Base-by-base conservation (phyloP, 2,888 invertebrate species). In the Ligdia adustata region DNA sequence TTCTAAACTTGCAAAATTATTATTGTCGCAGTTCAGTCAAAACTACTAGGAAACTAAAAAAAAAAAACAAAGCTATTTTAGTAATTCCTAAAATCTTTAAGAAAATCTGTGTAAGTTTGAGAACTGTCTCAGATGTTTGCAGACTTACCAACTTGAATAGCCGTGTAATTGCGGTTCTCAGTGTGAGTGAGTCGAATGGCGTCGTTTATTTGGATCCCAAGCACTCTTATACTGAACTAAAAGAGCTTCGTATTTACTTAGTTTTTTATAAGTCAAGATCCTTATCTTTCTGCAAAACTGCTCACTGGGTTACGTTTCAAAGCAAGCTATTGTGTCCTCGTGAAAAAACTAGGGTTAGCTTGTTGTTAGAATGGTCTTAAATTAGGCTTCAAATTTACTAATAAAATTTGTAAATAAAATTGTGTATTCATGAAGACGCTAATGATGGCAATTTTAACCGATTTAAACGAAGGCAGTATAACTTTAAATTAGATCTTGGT, bases 241-340 rank as follows among this genome's bases (percentile, higher is more conserved):
- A 18, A 26, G 38, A 55, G 51, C 46, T 53, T 55, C 51, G 72
- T 83, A 77, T 81, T 83, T 79, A 82, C 76, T 77, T 79, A 73
- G 69, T 78, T 79, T 75, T 58, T 80, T 82, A 79, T 72, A 76
- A 74, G 66, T 58, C 53, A 32, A 73, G 79, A 82, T 83, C 59
- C 60, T 78, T 82, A 82, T 83, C 82, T 64, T 51, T 66, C 60
- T 63, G 75, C 75, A 76, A 79, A 73, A 81, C n/a, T 75, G 57
- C 45, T 51, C 54, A 37, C 50, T 44, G 47, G 51, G 38, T 52
- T 37, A 40, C 44, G 43, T 42, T 55, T 60, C 46, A 47, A 50
- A 55, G 51, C 50, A 45, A 50, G 31, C 56, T 52, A 51, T 59
- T 59, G 54, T 56, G 49, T 41, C 46, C 29, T 42, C 31, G 41